Evolutionary conservation across 2,888 invertebrate species (phyloP).

Genomic region (Darwinula stevensoni): DNA sequence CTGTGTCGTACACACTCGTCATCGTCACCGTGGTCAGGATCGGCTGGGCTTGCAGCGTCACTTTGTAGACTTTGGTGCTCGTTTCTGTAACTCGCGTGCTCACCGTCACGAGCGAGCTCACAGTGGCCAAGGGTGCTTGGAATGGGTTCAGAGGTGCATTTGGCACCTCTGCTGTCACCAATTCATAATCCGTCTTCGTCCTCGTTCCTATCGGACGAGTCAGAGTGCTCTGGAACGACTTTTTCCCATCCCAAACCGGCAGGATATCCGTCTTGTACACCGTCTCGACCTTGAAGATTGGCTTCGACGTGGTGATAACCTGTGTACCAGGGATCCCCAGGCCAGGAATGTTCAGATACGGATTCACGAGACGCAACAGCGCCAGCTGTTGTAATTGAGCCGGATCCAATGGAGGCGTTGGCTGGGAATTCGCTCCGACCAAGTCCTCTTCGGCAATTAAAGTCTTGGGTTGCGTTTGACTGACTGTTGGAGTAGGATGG

Average conservation of each 20-base stretch:
- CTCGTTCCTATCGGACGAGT: conserved; percentile 45
- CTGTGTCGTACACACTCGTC: conserved; percentile 25
- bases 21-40: conserved; percentile 58
- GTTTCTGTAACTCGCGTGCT: conserved; percentile 48
- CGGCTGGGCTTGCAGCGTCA: conserved; percentile 71
- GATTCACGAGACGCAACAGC: conserved; percentile 35
- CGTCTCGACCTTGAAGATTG: conserved; percentile 32
- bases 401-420: conserved; percentile 19
- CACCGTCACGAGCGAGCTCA: conserved; percentile 42
- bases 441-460: conserved; percentile 21
- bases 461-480: no score
- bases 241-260: conserved; percentile 31
- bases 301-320: conserved; percentile 45
- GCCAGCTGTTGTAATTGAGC: conserved; percentile 43
- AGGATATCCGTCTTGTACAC: conserved; percentile 52
- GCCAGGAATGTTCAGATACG: conserved; percentile 23
- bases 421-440: conserved; percentile 6
- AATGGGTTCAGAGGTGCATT: conserved; percentile 16
- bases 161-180: conserved; percentile 27
- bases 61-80: conserved; percentile 45
- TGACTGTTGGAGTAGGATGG: conserved; percentile 12
- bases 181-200: conserved; percentile 45
- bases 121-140: conserved; percentile 3
- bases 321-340: conserved; percentile 15
- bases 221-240: conserved; percentile 42